A percentile compares a stretch with the other conserved stretches of the same genome.
Conservation (phyloP, 2,113 vertebrate species). For the Embiotoca jacksoni region DNA sequence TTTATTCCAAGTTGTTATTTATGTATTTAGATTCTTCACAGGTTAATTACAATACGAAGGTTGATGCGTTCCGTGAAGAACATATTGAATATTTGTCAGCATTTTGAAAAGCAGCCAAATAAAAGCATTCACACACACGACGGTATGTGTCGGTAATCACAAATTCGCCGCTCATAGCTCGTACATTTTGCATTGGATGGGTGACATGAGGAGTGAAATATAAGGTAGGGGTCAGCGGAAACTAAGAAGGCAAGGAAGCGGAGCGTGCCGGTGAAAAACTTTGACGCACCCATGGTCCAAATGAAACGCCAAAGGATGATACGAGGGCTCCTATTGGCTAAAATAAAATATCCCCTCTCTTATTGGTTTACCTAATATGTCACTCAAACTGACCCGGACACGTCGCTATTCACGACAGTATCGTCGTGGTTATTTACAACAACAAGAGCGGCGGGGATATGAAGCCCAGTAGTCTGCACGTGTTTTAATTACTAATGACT, state of each 20-base stretch:
- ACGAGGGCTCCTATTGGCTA: slow-evolving; percentile 59
- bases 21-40: background rate
- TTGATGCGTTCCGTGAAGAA: background rate
- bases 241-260: background rate
- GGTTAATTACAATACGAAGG: background rate
- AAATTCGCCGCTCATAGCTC: background rate
- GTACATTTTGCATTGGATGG: background rate
- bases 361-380: slow-evolving; percentile 33
- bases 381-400: slow-evolving; percentile 50
- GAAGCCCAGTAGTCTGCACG: background rate
- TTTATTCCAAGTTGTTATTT: background rate
- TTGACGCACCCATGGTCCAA: slow-evolving; percentile 8
- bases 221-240: background rate
- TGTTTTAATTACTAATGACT: background rate
- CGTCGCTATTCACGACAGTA: slow-evolving; percentile 6
- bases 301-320: slow-evolving; percentile 22
- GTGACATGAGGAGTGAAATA: background rate
- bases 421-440: slow-evolving; percentile 7
- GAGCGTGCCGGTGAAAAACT: slow-evolving; percentile 18
- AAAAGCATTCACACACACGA: background rate
- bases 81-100: background rate
- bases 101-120: background rate
- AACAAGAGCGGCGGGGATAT: background rate
- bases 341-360: background rate
- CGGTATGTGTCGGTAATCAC: fast-evolving